These are phyloP conservation scores for Diadegma fenestrale DNA, from an alignment of 2,888 invertebrate species.

Conservation along the genomic window DNA sequence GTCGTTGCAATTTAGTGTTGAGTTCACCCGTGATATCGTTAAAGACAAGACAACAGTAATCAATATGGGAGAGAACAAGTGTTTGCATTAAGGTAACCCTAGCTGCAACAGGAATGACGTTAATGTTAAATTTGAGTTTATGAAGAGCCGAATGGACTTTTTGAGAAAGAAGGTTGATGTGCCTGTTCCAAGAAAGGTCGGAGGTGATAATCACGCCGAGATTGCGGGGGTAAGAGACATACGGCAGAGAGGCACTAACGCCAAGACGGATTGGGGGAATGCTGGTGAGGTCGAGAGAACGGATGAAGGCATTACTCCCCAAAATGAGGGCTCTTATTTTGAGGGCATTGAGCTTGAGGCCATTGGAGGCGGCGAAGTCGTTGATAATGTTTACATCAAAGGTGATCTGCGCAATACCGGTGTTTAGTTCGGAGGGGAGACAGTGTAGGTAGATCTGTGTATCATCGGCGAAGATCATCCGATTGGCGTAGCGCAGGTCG, in stretches of 20 bases:
- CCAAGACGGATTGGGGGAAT: neutral
- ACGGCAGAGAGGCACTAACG: neutral
- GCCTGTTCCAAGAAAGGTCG: slow-evolving; percentile 16
- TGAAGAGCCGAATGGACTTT: slow-evolving; percentile 34
- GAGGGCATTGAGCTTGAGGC: neutral
- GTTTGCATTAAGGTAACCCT: slow-evolving; percentile 6
- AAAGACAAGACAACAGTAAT: slow-evolving; percentile 42
- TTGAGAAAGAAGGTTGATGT: neutral
- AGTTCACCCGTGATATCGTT: neutral
- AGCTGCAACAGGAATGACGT: neutral
- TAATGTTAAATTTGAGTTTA: slow-evolving; percentile 11
- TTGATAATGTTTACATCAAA: neutral
- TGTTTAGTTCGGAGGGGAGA: neutral
- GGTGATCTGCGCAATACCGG: neutral
- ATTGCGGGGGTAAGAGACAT: neutral
- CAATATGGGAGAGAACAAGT: slow-evolving; percentile 16
- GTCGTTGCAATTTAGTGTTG: neutral
- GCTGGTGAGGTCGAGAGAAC: rapidly evolving
- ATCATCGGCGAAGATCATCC: slow-evolving; percentile 42
- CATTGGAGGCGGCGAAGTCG: neutral
- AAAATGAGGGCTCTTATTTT: slow-evolving; percentile 5
- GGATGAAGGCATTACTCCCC: slow-evolving; percentile 7
- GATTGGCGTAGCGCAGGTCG: neutral
- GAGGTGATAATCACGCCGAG: slow-evolving; percentile 15
- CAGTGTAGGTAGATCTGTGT: slow-evolving; percentile 33